A percentile compares a stretch with the other conserved stretches of the same genome.
Evolutionary conservation across 2,888 invertebrate species (phyloP).

Genomic region (Melinaea menophilus): DNA sequence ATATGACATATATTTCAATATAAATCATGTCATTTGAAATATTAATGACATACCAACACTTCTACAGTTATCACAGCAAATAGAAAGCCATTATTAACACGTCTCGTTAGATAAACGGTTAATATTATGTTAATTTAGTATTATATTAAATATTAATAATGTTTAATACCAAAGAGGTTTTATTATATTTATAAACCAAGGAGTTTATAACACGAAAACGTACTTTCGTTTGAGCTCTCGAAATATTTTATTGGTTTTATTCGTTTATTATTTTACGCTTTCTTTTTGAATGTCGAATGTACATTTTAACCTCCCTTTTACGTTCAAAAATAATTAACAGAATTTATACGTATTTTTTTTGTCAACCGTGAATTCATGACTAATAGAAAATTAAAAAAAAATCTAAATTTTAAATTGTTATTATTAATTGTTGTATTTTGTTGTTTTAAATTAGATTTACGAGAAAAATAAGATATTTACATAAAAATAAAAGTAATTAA

Average conservation of each 20-base stretch:
- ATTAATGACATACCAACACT: neutral
- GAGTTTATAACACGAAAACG: neutral
- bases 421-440: neutral
- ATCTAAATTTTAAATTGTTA: neutral
- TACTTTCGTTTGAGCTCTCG: constrained; percentile 2
- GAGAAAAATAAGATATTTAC: neutral
- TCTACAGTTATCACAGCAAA: constrained; percentile 19
- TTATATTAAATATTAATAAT: neutral
- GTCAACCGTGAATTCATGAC: too few species aligned
- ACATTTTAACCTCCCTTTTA: too few species aligned
- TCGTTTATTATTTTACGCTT: neutral
- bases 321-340: too few species aligned
- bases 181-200: too few species aligned
- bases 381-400: too few species aligned
- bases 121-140: neutral
- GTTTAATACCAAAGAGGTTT: too few species aligned
- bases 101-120: neutral
- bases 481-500: neutral
- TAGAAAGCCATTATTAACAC: constrained; percentile 20
- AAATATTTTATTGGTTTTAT: constrained; percentile 1
- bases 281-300: neutral
- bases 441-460: neutral
- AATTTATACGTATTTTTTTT: too few species aligned
- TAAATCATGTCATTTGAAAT: too few species aligned
- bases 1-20: too few species aligned